These are phyloP conservation scores for Riparia riparia DNA, from an alignment of 2,113 vertebrate genomes.

Conservation along the genomic window DNA sequence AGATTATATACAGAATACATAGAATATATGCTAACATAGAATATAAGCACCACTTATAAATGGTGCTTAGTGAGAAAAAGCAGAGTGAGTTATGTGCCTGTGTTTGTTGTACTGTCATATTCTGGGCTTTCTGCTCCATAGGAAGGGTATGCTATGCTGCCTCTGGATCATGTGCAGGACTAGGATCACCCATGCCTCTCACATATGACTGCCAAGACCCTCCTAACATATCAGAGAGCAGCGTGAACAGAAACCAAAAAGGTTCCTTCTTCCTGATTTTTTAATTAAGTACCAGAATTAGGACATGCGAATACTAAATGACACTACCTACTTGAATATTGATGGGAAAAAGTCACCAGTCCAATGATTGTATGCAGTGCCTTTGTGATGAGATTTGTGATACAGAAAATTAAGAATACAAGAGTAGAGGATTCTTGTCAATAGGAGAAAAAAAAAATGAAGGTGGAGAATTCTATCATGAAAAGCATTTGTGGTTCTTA, in stretches of 20 bases:
- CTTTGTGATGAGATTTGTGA: neutral
- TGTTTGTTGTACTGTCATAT: neutral
- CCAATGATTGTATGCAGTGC: neutral
- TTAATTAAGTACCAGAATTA: neutral
- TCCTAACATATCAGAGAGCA: neutral
- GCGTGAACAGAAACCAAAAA: fast-evolving
- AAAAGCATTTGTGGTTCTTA: neutral
- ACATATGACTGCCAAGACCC: neutral
- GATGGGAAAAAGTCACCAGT: neutral
- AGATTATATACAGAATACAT: no score
- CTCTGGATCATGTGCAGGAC: fast-evolving
- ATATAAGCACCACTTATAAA: no score
- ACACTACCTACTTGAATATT: neutral
- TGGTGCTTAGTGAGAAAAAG: neutral
- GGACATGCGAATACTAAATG: neutral
- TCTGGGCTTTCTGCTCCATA: neutral
- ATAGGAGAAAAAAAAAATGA: neutral
- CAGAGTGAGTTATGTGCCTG: neutral
- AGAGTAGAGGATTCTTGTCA: neutral
- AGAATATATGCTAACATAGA: no score
- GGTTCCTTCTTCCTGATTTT: neutral
- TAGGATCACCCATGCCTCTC: neutral
- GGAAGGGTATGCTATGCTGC: neutral
- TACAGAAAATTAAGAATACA: neutral
- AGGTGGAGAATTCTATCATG: neutral